Evolutionary conservation across 2,888 invertebrate species (phyloP).

Genomic region (Acholoe squamosa): DNA sequence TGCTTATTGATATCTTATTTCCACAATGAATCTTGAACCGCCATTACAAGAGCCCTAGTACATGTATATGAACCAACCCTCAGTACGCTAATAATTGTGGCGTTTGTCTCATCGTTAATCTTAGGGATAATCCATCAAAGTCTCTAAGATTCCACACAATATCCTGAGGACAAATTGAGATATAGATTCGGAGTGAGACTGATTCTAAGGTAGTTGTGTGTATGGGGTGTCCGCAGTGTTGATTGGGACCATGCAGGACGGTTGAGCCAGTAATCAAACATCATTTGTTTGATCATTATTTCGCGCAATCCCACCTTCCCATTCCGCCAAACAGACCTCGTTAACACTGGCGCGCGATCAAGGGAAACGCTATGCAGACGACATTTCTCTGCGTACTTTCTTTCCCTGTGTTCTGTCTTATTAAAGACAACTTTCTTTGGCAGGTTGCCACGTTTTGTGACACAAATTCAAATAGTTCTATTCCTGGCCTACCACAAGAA

Average conservation of each 20-base stretch:
- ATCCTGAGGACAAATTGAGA: not conserved
- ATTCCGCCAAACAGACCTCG: constrained; percentile 50
- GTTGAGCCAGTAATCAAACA: not conserved
- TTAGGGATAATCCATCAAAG: not conserved
- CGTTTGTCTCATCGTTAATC: no score
- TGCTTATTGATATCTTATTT: no score
- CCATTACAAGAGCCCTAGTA: no score
- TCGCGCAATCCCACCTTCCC: not conserved
- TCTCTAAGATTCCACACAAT: not conserved
- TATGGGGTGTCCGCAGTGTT: not conserved
- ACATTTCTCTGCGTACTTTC: not conserved
- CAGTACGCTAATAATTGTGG: no score
- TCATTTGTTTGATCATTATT: constrained; percentile 35
- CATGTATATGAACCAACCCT: no score
- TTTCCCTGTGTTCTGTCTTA: constrained; percentile 17
- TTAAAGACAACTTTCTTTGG: constrained; percentile 40
- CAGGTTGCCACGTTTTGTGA: not conserved
- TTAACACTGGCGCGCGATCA: not conserved
- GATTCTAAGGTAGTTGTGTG: not conserved
- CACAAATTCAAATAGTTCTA: constrained; percentile 16
- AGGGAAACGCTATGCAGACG: not conserved
- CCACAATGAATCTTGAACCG: no score
- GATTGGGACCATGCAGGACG: not conserved
- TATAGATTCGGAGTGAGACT: not conserved
- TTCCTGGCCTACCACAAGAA: not conserved